Evolutionary conservation across 2,888 invertebrate genomes (phyloP).

Genomic region (Doris montereyensis): DNA sequence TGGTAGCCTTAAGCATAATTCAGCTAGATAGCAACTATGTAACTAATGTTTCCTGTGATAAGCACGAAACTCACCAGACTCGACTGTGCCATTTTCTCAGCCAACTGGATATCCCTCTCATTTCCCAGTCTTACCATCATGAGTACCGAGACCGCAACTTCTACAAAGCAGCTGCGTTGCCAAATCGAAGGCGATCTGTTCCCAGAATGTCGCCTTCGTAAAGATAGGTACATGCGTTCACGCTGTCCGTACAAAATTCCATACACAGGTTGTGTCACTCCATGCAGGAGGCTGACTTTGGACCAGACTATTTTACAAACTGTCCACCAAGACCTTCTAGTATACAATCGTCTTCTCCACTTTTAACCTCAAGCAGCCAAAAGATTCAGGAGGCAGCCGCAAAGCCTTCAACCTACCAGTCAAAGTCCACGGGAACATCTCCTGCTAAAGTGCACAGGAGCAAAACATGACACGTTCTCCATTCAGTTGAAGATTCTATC

Average conservation of each 20-base stretch:
- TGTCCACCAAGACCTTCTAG: no score
- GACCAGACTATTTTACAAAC: constrained; percentile 25
- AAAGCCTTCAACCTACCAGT: no score
- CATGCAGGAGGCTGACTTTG: constrained; percentile 53
- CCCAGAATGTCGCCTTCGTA: constrained; percentile 47
- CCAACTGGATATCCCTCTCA: neutral
- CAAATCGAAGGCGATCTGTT: neutral
- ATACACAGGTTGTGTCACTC: constrained; percentile 61
- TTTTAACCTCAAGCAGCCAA: no score
- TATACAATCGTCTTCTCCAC: no score
- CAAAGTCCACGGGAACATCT: no score
- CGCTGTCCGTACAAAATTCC: constrained; percentile 66
- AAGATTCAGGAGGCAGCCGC: no score
- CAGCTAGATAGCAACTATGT: constrained; percentile 33
- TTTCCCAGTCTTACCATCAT: neutral
- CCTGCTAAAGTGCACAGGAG: no score
- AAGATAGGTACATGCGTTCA: constrained; percentile 46
- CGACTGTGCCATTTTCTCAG: no score
- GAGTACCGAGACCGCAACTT: constrained; percentile 6
- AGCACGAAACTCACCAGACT: no score
- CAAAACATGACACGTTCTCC: no score
- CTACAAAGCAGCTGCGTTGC: neutral
- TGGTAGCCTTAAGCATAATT: constrained; percentile 24
- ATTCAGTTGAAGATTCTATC: no score
- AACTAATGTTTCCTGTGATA: neutral